Evolutionary conservation across 2,797 vertebrate genomes (phyloP).

Genomic region (Syndactyla subalaris): DNA sequence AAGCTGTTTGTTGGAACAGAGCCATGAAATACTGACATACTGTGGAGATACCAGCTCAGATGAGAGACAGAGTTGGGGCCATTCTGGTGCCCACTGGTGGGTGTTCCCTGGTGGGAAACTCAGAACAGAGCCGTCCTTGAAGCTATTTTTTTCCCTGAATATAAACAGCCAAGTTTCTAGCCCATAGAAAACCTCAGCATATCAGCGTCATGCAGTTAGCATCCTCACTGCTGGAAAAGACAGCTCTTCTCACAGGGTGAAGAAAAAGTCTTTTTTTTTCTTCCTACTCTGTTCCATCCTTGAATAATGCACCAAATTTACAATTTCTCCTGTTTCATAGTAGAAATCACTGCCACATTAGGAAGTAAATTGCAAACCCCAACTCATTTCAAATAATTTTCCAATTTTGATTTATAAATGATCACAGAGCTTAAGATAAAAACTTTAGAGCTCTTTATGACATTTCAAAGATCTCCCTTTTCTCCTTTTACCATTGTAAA

Average conservation of each 20-base stretch:
- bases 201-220: background rate
- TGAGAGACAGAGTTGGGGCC: background rate
- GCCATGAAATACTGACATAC: background rate
- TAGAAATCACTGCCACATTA: background rate
- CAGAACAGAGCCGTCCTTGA: background rate
- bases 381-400: background rate
- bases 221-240: background rate
- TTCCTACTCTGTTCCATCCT: background rate
- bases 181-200: background rate
- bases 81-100: background rate
- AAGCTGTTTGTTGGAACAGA: background rate
- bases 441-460: background rate
- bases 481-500: background rate
- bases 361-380: background rate
- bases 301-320: background rate
- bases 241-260: background rate
- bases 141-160: background rate
- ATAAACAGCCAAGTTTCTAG: background rate
- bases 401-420: background rate
- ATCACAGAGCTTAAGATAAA: background rate
- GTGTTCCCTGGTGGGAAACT: background rate
- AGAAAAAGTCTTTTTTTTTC: background rate
- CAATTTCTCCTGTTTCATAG: background rate
- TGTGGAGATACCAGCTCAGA: background rate
- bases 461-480: background rate